Evolutionary conservation across 2,888 invertebrate genomes (phyloP).

Genomic region (Heliconius sara): DNA sequence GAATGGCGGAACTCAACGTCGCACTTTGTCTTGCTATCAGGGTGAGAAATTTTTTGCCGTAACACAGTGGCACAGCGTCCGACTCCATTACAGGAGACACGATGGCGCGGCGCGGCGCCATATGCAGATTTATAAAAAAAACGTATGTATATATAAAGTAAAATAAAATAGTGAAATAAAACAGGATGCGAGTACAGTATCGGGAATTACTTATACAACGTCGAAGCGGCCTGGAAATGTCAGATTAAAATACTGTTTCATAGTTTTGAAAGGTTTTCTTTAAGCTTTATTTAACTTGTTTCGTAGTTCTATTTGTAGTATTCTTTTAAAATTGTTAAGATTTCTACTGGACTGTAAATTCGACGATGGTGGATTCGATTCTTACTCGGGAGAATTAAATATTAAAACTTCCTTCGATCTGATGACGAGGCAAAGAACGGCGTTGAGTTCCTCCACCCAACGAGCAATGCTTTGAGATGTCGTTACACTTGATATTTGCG

Average conservation of each 20-base stretch:
- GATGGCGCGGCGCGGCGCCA: no score
- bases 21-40: no score
- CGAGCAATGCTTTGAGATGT: not conserved
- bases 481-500: no score
- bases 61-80: no score
- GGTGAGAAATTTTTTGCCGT: no score
- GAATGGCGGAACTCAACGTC: no score
- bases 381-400: no score
- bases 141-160: not conserved
- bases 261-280: conserved; percentile 4
- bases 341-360: not conserved
- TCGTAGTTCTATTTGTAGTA: not conserved
- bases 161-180: not conserved
- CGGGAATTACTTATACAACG: not conserved
- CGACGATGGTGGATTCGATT: no score
- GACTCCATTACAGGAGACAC: no score
- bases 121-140: no score
- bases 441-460: not conserved
- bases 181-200: not conserved
- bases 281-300: not conserved
- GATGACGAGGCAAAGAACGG: no score
- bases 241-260: conserved; percentile 9
- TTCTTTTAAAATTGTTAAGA: not conserved
- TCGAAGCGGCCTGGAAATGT: conserved; percentile 1
- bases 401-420: not conserved